Evolutionary conservation across 1,140 invertebrate genomes (phyloP).

Genomic region (Onthophagus taurus): DNA sequence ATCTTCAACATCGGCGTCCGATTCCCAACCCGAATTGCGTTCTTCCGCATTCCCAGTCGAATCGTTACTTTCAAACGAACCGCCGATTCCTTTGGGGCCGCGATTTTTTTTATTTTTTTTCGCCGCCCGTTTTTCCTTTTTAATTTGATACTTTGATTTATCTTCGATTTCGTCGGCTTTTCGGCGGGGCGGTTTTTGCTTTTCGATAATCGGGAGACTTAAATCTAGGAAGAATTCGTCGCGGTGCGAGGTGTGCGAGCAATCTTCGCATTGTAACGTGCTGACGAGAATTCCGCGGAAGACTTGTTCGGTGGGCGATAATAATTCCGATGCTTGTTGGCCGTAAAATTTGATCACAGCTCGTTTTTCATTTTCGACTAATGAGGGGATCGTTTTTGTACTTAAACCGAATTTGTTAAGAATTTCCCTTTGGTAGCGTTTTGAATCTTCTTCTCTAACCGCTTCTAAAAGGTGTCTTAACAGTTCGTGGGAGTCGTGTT

Average conservation of each 20-base stretch:
- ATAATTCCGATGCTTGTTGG: constrained; percentile 66
- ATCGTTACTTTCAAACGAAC: constrained; percentile 2
- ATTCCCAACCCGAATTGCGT: constrained; percentile 51
- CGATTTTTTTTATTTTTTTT: constrained; percentile 42
- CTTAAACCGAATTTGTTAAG: constrained; percentile 51
- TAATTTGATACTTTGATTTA: constrained; percentile 56
- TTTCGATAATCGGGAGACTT: constrained; percentile 67
- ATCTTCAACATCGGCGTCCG: constrained; percentile 73
- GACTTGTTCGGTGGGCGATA: constrained; percentile 70
- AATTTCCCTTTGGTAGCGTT: constrained; percentile 70
- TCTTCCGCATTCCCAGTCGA: constrained; percentile 20
- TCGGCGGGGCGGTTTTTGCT: constrained; percentile 50
- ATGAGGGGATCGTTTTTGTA: constrained; percentile 55
- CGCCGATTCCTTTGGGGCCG: constrained; percentile 17
- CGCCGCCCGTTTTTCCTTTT: constrained; percentile 56
- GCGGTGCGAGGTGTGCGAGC: constrained; percentile 72
- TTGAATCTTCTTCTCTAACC: constrained; percentile 59
- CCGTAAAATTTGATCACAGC: constrained; percentile 74
- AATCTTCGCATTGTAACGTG: constrained; percentile 82
- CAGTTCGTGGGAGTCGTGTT: constrained; percentile 95
- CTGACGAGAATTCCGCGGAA: constrained; percentile 87
- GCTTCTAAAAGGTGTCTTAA: constrained; percentile 81
- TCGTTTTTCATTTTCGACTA: constrained; percentile 62
- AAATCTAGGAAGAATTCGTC: constrained; percentile 92
- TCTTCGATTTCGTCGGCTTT: constrained; percentile 42